Base-by-base conservation (phyloP, 1,140 invertebrate genomes). In the Sinonovacula constricta region DNA sequence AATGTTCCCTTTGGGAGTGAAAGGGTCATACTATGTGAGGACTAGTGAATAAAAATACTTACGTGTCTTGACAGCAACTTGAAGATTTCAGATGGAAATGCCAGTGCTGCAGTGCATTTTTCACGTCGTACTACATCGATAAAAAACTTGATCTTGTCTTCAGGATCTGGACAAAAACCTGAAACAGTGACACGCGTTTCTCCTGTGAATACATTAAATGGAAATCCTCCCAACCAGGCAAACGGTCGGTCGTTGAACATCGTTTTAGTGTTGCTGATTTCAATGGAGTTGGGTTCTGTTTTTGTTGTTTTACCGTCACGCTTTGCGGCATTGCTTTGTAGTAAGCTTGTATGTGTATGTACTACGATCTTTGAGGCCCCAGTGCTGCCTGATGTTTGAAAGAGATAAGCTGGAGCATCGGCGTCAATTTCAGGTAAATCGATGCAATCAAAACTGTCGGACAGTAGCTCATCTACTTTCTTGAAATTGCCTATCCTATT, bases 311-410 rank as follows among this genome's bases (percentile, higher is more conserved):
- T n/a, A n/a, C n/a, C n/a, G n/a, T n/a, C n/a, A n/a, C n/a, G n/a
- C n/a, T n/a, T n/a, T n/a, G n/a, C n/a, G n/a, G n/a, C n/a, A n/a
- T n/a, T n/a, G n/a, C n/a, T 3, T 34, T n/a, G 7, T 10, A 62
- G 4, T n/a, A 7, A 7, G 31, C 22, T 45, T 22, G 39, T 15
- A 22, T 65, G 62, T 2, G 62, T 65, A 24, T 45, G 39, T 1
- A 28, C 62, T 3, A 49, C 62, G 3, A 71, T 28, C 60, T 71
- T 71, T 3, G 68, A 34, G 18, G 18, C 30, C 0, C 68, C 68
- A 12, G 54, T 71, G 26, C 62, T 65, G 24, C 62, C 62, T 4
- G 62, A 65, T 14, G 62, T 65, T 49, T 65, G 62, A 49, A 65
- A 65, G 3, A 65, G 39, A 2, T 2, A 3, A 26, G n/a, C 34